Conservation (phyloP, 2,797 vertebrate species). For the Ceryle rudis region DNA sequence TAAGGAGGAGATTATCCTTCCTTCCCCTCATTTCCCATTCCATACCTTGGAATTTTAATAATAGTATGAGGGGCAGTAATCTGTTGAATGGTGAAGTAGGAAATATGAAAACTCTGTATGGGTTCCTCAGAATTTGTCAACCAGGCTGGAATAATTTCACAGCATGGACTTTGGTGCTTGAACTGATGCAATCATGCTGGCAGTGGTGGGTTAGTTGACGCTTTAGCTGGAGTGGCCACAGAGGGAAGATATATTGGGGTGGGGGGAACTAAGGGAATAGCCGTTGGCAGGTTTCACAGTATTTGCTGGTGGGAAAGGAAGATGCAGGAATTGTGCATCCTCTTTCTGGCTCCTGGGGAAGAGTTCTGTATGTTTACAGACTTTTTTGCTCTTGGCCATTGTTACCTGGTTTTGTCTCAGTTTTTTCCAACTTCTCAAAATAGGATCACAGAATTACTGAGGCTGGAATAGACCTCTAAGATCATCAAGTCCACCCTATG, state of each 20-base stretch:
- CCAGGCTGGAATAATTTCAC: background rate
- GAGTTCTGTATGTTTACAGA: background rate
- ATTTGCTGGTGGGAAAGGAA: background rate
- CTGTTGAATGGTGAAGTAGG: background rate
- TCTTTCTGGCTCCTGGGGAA: background rate
- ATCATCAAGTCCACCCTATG: too few relatives aligned
- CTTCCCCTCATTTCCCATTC: background rate
- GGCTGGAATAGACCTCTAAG: too few relatives aligned
- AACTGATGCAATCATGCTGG: accelerated
- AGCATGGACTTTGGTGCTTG: background rate
- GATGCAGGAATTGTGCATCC: background rate
- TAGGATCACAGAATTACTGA: background rate
- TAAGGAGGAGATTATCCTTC: background rate
- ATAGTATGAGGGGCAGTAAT: background rate
- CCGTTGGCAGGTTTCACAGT: background rate
- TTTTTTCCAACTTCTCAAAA: slow-evolving; percentile 2
- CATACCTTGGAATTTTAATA: background rate
- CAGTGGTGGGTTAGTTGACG: background rate
- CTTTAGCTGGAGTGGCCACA: background rate
- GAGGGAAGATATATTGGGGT: background rate
- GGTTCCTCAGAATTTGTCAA: background rate
- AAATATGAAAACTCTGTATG: background rate
- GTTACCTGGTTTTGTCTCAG: background rate
- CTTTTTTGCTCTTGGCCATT: background rate
- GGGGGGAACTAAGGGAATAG: background rate